Percentiles rank a stretch among this genome's conserved stretches.
Evolutionary conservation across 2,113 vertebrate genomes (phyloP).

Genomic region (Catharus bicknelli): DNA sequence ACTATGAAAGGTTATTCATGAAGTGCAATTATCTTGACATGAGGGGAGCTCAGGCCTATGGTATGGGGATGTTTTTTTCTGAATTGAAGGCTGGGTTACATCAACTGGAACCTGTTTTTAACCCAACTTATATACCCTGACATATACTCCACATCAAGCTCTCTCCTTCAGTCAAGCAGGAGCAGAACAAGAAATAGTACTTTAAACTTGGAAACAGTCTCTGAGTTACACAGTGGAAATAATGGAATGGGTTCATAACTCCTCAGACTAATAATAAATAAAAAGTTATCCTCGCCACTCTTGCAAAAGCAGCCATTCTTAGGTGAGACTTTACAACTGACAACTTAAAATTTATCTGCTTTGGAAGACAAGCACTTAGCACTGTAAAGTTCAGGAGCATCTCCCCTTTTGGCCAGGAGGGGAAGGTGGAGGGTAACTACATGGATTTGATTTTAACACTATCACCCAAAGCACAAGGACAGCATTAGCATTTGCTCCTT

Average conservation of each 20-base stretch:
- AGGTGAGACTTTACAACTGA: background rate
- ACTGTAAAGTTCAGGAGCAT: background rate
- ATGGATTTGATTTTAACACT: background rate
- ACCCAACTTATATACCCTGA: background rate
- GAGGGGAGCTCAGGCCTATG: background rate
- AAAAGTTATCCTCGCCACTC: background rate
- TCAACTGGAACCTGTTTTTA: background rate
- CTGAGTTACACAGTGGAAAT: background rate
- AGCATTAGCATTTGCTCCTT: background rate
- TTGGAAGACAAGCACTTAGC: background rate
- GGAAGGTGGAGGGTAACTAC: background rate
- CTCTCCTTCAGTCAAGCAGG: background rate
- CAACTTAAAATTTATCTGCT: background rate
- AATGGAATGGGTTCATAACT: background rate
- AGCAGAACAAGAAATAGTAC: background rate
- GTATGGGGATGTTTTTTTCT: background rate
- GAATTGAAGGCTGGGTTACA: background rate
- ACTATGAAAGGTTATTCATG: background rate
- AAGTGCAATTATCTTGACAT: background rate
- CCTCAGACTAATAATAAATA: background rate
- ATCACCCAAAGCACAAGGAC: background rate
- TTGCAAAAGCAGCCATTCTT: background rate
- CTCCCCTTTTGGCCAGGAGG: background rate
- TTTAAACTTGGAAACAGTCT: accelerated
- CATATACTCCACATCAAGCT: background rate